Evolutionary conservation across 2,113 vertebrate genomes (phyloP).

Genomic region (Hemichromis elongatus): DNA sequence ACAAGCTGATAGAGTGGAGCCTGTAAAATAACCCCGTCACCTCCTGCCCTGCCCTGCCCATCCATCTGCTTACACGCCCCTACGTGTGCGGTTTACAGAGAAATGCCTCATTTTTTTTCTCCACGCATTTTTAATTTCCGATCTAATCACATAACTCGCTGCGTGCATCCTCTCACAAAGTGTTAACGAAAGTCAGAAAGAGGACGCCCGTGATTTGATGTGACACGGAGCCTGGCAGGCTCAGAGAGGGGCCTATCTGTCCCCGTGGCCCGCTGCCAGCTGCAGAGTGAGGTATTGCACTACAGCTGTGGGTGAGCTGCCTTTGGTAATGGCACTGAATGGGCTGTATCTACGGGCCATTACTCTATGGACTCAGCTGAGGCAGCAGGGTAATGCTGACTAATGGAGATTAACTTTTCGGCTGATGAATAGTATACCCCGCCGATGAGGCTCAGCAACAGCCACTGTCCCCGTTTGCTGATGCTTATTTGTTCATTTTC

Average conservation of each 20-base stretch:
- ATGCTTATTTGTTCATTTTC: conserved; percentile 25
- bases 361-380: conserved; percentile 51
- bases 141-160: conserved; percentile 1
- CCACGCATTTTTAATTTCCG: background rate
- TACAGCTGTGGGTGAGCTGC: conserved; percentile 24
- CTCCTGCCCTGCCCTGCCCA: background rate
- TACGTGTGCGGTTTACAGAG: background rate
- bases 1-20: conserved; percentile 36
- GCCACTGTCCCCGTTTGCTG: background rate
- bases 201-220: background rate
- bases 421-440: conserved; percentile 26
- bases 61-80: background rate
- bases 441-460: conserved; percentile 15
- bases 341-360: conserved; percentile 50
- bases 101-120: background rate
- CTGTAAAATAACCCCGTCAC: background rate
- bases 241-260: background rate
- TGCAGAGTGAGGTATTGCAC: conserved; percentile 14
- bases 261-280: conserved; percentile 27
- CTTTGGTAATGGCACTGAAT: conserved; percentile 54
- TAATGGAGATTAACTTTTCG: conserved; percentile 57
- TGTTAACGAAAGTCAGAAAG: background rate
- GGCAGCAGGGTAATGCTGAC: conserved; percentile 52
- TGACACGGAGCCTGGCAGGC: conserved; percentile 17
- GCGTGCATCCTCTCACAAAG: background rate